phyloP scores from a whole-genome alignment of 2,797 vertebrate species.

The Enteromius viviparus region DNA sequence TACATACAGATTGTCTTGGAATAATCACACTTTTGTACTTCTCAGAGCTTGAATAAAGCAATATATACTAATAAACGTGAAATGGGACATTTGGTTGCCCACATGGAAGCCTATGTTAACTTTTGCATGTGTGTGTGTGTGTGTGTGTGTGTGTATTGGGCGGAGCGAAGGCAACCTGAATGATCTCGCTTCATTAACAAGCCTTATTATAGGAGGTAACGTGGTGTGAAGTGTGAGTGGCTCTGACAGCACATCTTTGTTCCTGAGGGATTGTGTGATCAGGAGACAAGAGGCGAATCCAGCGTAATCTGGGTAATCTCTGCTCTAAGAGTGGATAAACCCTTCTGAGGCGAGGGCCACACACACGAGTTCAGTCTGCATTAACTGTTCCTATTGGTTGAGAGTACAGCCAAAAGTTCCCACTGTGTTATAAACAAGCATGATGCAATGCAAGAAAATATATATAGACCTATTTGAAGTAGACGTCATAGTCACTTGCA shows the following conservation, averaged over 20 bases:
- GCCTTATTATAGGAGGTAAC: conserved; percentile 48
- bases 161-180: conserved; percentile 17
- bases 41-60: background rate
- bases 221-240: conserved; percentile 52
- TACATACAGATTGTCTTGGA: too few species aligned
- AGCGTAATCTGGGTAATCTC: conserved; percentile 69
- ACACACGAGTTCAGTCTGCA: conserved; percentile 4
- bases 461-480: background rate
- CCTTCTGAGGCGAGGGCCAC: conserved; percentile 5
- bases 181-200: conserved; percentile 57
- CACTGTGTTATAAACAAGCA: background rate
- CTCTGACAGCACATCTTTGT: conserved; percentile 49
- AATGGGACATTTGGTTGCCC: background rate
- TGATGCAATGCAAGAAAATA: background rate
- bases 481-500: background rate
- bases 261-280: conserved; percentile 58
- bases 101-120: background rate
- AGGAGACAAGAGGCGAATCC: conserved; percentile 55
- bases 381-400: conserved; percentile 16
- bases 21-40: too few species aligned
- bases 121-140: background rate
- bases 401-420: background rate
- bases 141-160: background rate
- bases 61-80: background rate
- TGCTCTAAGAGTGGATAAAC: conserved; percentile 62